phyloP scores from a whole-genome alignment of 2,797 vertebrate genomes.

The Ibycter americanus region DNA sequence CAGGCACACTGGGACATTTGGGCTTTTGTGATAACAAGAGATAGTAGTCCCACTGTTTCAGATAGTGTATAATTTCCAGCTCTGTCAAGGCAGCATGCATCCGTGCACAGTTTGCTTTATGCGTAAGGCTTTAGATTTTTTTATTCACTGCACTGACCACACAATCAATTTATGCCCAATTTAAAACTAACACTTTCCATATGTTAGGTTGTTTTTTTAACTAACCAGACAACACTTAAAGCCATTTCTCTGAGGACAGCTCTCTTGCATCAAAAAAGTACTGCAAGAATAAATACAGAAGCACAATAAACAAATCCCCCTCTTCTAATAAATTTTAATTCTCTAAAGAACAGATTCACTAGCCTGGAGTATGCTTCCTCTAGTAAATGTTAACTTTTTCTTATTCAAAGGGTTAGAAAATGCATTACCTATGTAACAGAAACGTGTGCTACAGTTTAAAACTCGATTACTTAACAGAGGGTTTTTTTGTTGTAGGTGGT shows the following conservation, averaged over 20 bases:
- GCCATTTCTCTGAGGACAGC: neutral
- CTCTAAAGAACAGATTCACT: neutral
- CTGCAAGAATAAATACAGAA: neutral
- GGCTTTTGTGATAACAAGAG: neutral
- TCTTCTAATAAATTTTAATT: neutral
- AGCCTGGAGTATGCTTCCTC: neutral
- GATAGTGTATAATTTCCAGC: neutral
- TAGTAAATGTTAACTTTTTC: neutral
- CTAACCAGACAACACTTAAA: neutral
- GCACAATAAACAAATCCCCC: neutral
- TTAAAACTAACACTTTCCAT: neutral
- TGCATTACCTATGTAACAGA: neutral
- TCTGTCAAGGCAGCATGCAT: neutral
- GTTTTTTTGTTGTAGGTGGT: neutral
- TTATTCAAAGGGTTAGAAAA: neutral
- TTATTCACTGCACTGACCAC: neutral
- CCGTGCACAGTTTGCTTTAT: neutral
- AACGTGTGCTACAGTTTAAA: neutral
- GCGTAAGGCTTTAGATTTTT: neutral
- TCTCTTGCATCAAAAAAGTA: neutral
- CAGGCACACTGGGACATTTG: neutral
- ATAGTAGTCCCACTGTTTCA: neutral
- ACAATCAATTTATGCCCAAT: neutral
- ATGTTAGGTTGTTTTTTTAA: neutral
- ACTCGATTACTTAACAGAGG: rapidly evolving